A percentile compares a stretch with the other conserved stretches of the same genome.
These are phyloP conservation scores for Laticauda colubrina DNA, from an alignment of 2,113 vertebrate species.

Conservation along the genomic window DNA sequence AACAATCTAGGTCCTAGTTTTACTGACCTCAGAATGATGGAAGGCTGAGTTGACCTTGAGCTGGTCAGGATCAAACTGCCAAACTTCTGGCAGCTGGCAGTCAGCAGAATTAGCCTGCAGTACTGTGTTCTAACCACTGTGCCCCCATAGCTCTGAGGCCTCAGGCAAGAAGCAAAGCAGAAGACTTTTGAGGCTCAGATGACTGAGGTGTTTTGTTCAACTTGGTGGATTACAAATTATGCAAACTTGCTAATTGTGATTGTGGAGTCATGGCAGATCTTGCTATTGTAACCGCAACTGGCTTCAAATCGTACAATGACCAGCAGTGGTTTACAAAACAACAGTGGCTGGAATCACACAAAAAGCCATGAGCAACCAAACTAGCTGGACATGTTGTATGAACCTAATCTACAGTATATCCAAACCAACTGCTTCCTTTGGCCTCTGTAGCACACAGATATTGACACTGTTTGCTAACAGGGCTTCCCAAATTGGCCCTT, in stretches of 20 bases:
- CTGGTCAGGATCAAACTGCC: too few relatives aligned
- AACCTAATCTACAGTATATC: not conserved
- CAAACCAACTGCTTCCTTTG: not conserved
- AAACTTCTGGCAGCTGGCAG: too few relatives aligned
- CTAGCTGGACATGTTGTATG: not conserved
- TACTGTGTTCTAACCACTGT: too few relatives aligned
- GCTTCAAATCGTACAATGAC: not conserved
- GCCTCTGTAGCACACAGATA: not conserved
- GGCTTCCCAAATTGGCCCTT: not conserved
- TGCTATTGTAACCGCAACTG: not conserved
- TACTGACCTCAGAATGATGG: too few relatives aligned
- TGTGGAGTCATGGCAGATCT: not conserved
- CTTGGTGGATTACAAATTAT: not conserved
- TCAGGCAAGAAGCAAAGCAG: not conserved
- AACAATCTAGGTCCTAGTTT: too few relatives aligned
- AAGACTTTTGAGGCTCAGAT: not conserved
- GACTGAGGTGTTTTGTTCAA: not conserved
- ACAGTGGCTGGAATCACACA: not conserved
- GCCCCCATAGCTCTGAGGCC: not conserved
- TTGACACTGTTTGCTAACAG: not conserved
- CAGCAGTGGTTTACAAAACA: not conserved
- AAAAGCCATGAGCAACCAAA: not conserved
- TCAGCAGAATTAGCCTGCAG: too few relatives aligned
- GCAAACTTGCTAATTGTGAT: not conserved
- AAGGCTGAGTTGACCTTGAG: too few relatives aligned